A percentile compares a stretch with the other conserved stretches of the same genome.
Evolutionary conservation across 1,140 invertebrate genomes (phyloP).

Genomic region (Globodera rostochiensis): DNA sequence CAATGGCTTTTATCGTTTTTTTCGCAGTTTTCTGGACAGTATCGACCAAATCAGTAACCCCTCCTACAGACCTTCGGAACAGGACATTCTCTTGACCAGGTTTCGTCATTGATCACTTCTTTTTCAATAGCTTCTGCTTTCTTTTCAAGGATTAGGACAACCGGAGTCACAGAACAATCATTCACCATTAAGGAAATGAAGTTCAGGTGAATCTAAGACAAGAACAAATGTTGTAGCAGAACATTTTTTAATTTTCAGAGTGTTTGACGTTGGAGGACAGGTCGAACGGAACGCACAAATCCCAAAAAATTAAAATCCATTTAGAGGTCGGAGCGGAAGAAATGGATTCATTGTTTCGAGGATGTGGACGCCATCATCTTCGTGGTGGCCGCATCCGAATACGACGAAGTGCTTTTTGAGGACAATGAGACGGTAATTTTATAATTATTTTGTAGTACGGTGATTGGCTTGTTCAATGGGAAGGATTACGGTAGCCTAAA

Average conservation of each 20-base stretch:
- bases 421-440: conserved; percentile 72
- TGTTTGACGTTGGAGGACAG: conserved; percentile 71
- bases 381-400: conserved; percentile 94
- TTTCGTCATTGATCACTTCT: conserved; percentile 70
- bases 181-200: conserved; percentile 99
- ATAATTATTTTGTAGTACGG: not conserved
- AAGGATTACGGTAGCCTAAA: no score
- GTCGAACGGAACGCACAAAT: not conserved
- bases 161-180: conserved; percentile 98
- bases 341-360: conserved; percentile 95
- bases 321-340: conserved; percentile 90
- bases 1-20: not conserved
- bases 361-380: conserved; percentile 87
- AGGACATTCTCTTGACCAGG: conserved; percentile 90
- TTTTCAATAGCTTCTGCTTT: conserved; percentile 70
- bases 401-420: conserved; percentile 73
- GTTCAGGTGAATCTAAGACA: conserved; percentile 80
- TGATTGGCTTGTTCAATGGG: no score
- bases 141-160: conserved; percentile 92
- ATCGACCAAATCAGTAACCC: conserved; percentile 92
- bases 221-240: conserved; percentile 9
- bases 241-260: conserved; percentile 59
- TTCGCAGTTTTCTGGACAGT: conserved; percentile 70
- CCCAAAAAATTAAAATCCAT: not conserved
- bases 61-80: conserved; percentile 96